Percentiles rank a stretch among this genome's conserved stretches.
phyloP scores from a whole-genome alignment of 2,888 invertebrate species.

The Drosophila mercatorum region DNA sequence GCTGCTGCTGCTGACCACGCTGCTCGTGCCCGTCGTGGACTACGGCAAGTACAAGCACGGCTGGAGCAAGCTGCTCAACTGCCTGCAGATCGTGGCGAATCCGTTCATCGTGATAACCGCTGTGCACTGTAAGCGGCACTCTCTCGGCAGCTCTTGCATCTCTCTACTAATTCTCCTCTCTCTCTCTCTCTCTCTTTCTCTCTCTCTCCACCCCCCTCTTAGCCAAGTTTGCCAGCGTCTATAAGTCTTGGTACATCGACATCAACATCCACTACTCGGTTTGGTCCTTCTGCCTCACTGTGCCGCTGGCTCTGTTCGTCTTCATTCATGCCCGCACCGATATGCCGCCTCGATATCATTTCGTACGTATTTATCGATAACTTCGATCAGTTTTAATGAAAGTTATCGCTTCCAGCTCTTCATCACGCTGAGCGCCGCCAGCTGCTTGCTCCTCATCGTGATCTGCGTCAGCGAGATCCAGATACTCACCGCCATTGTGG shows the following conservation, averaged over 20 bases:
- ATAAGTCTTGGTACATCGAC: slow-evolving; percentile 20
- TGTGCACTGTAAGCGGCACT: slow-evolving; percentile 49
- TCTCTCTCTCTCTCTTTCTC: no score
- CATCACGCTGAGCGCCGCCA: not conserved
- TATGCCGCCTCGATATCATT: slow-evolving; percentile 51
- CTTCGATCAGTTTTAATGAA: no score
- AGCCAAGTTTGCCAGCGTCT: slow-evolving; percentile 28
- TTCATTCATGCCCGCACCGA: slow-evolving; percentile 53
- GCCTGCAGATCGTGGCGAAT: slow-evolving; percentile 61
- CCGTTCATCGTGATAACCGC: slow-evolving; percentile 49
- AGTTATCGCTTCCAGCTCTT: not conserved
- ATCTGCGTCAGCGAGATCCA: slow-evolving; percentile 50
- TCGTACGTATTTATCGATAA: slow-evolving; percentile 30
- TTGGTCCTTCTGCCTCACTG: slow-evolving; percentile 45
- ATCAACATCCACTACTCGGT: slow-evolving; percentile 10
- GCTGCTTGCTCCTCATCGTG: slow-evolving; percentile 29
- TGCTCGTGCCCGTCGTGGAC: slow-evolving; percentile 70
- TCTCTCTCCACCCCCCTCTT: not conserved
- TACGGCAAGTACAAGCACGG: slow-evolving; percentile 72
- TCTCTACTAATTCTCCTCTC: not conserved
- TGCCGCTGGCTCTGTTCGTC: slow-evolving; percentile 42
- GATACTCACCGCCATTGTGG: slow-evolving; percentile 43
- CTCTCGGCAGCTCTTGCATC: not conserved
- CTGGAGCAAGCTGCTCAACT: slow-evolving; percentile 80
- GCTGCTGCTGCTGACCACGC: slow-evolving; percentile 33